Evolutionary conservation across 2,888 invertebrate genomes (phyloP).

Genomic region (Plagodis dolabraria): DNA sequence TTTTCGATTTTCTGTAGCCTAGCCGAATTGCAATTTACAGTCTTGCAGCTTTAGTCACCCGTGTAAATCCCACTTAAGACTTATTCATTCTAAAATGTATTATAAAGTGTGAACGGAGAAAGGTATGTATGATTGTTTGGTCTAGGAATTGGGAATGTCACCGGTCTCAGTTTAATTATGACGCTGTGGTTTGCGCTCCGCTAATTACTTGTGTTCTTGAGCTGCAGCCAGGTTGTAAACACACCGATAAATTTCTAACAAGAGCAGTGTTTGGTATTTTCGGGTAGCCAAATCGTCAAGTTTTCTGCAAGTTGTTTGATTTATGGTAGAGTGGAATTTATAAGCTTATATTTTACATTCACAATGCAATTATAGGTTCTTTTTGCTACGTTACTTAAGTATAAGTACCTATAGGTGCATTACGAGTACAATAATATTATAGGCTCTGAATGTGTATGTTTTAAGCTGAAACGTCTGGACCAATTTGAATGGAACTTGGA

Average conservation of each 20-base stretch:
- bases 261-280: conserved; percentile 22
- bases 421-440: too few species aligned
- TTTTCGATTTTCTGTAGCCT: too few species aligned
- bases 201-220: conserved; percentile 38
- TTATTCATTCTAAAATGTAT: too few species aligned
- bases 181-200: conserved; percentile 19
- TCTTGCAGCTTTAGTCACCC: too few species aligned
- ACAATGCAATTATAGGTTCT: too few species aligned
- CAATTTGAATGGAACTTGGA: too few species aligned
- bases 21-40: too few species aligned
- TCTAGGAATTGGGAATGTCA: conserved; percentile 18
- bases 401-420: too few species aligned
- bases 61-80: too few species aligned
- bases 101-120: not conserved
- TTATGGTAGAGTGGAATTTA: conserved; percentile 1
- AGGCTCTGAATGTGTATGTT: too few species aligned
- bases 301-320: conserved; percentile 13
- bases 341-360: not conserved
- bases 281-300: conserved; percentile 20
- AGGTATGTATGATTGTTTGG: not conserved
- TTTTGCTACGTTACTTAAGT: too few species aligned
- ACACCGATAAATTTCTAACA: conserved; percentile 24
- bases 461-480: too few species aligned
- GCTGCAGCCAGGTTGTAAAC: conserved; percentile 36
- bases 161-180: conserved; percentile 27